A percentile compares a stretch with the other conserved stretches of the same genome.
These are phyloP conservation scores for Hypena proboscidalis DNA, from an alignment of 2,888 invertebrate species.

Conservation along the genomic window DNA sequence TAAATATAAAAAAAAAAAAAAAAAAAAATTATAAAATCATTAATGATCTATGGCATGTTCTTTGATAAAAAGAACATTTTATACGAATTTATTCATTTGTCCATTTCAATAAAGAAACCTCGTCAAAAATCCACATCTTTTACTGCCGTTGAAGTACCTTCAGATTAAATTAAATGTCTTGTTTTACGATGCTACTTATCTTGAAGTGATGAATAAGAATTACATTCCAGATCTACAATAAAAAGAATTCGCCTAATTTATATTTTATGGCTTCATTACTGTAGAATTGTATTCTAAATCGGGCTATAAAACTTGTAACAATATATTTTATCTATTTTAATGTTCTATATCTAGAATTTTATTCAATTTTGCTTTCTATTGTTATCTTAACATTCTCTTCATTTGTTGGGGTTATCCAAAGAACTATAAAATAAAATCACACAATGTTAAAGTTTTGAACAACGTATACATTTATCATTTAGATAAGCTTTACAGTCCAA, in stretches of 20 bases:
- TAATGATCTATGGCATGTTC: background rate
- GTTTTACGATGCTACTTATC: constrained; percentile 42
- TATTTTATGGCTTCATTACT: constrained; percentile 33
- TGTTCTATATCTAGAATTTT: constrained; percentile 1
- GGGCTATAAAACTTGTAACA: constrained; percentile 7
- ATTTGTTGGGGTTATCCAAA: no score
- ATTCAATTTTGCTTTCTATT: constrained; percentile 3
- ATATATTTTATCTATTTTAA: constrained; percentile 5
- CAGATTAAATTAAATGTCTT: constrained; percentile 38
- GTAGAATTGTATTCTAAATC: constrained; percentile 3
- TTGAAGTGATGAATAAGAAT: constrained; percentile 33
- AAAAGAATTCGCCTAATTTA: constrained; percentile 31
- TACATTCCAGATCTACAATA: constrained; percentile 25
- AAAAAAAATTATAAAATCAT: no score
- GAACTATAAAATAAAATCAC: no score
- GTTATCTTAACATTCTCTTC: no score
- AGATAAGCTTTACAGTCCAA: no score
- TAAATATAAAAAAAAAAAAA: no score
- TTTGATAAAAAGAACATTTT: background rate
- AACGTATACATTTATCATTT: no score
- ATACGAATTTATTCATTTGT: no score
- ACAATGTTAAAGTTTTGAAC: no score
- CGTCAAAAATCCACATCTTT: constrained; percentile 28
- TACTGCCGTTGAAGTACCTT: constrained; percentile 14
- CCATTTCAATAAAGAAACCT: constrained; percentile 21